These are phyloP conservation scores for Phyllostomus discolor DNA, from an alignment of 2,113 vertebrate genomes.

Conservation along the genomic window DNA sequence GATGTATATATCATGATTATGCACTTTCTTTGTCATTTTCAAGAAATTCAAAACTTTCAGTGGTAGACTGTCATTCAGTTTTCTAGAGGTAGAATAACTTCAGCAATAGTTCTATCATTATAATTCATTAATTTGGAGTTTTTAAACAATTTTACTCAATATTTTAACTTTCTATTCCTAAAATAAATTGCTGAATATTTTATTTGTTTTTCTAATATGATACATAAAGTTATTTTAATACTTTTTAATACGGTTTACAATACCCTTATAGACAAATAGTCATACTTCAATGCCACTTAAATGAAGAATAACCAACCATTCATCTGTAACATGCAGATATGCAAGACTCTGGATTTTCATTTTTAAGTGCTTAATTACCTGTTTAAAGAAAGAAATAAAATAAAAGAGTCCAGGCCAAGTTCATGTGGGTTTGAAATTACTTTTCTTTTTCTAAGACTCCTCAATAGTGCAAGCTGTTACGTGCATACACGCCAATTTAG, in stretches of 20 bases:
- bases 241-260: conserved; percentile 53
- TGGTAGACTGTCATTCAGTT: not conserved
- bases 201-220: conserved; percentile 34
- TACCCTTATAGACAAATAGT: conserved; percentile 38
- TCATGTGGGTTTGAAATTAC: conserved; percentile 65
- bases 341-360: conserved; percentile 58
- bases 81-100: not conserved
- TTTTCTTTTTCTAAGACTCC: conserved; percentile 61
- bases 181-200: conserved; percentile 38
- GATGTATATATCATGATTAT: not conserved
- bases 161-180: not conserved
- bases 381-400: conserved; percentile 62
- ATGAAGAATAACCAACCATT: conserved; percentile 32
- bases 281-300: conserved; percentile 38
- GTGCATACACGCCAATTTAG: conserved; percentile 33
- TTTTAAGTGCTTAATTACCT: conserved; percentile 55
- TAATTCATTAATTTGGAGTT: conserved; percentile 42
- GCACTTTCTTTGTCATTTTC: not conserved
- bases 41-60: not conserved
- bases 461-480: conserved; percentile 44
- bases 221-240: conserved; percentile 41
- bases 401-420: conserved; percentile 48
- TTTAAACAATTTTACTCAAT: not conserved
- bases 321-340: conserved; percentile 25
- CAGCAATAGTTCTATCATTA: not conserved